phyloP scores from a whole-genome alignment of 1,140 invertebrate species.

The Drosophila bocki region DNA sequence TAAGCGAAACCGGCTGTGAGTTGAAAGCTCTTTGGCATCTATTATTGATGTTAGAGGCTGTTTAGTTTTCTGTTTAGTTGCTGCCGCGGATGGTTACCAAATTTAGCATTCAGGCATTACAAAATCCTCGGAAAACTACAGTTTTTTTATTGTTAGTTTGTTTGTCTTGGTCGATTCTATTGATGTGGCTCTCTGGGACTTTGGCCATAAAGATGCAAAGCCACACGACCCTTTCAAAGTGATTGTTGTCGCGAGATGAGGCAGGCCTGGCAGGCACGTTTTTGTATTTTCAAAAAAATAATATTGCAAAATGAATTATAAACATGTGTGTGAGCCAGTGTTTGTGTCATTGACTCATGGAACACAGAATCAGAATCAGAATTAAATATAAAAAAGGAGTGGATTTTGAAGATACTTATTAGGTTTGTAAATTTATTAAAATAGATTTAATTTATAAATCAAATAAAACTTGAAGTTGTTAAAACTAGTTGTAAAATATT shows the following conservation, averaged over 20 bases:
- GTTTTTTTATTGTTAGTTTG: constrained; percentile 6
- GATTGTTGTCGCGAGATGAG: constrained; percentile 56
- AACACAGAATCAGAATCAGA: constrained; percentile 33
- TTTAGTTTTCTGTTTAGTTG: constrained; percentile 31
- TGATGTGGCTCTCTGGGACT: constrained; percentile 37
- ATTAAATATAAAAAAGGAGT: not conserved
- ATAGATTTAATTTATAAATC: not conserved
- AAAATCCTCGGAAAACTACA: constrained; percentile 46
- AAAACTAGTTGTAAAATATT: not conserved
- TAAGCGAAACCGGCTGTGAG: constrained; percentile 45
- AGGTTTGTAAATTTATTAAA: not conserved
- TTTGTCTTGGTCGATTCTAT: constrained; percentile 42
- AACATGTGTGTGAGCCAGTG: constrained; percentile 25
- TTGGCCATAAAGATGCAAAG: constrained; percentile 43
- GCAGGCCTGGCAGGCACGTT: constrained; percentile 33
- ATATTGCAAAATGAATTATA: constrained; percentile 76
- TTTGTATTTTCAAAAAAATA: constrained; percentile 39
- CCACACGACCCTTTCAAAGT: constrained; percentile 72
- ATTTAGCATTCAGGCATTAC: constrained; percentile 50
- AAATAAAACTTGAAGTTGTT: not conserved
- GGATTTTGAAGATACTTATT: constrained; percentile 8
- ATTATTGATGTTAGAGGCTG: constrained; percentile 57
- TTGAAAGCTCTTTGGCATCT: constrained; percentile 39
- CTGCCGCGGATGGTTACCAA: constrained; percentile 39
- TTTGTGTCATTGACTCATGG: constrained; percentile 59